Percentiles rank a stretch among this genome's conserved stretches.
These are phyloP conservation scores for Dallia pectoralis DNA, from an alignment of 2,797 vertebrate species.

Conservation along the genomic window DNA sequence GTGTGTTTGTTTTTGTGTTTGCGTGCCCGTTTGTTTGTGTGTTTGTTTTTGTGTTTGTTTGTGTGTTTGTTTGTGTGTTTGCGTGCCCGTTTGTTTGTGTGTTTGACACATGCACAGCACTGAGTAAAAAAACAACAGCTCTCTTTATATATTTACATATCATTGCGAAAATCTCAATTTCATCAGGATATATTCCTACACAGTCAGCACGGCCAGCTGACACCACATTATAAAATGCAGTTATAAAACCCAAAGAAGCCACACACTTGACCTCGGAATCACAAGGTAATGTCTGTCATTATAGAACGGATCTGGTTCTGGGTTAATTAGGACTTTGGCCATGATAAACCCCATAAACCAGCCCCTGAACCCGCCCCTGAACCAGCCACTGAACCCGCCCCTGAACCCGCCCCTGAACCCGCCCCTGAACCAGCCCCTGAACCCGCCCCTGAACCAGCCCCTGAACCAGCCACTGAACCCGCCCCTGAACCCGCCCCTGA, in stretches of 20 bases:
- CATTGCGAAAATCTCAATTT: constrained; percentile 52
- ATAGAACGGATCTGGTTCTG: neutral
- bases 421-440: too few species aligned
- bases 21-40: neutral
- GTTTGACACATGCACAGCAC: constrained; percentile 3
- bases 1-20: too few species aligned
- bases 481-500: too few species aligned
- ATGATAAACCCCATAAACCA: neutral
- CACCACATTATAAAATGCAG: constrained; percentile 41
- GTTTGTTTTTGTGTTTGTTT: neutral
- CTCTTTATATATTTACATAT: constrained; percentile 43
- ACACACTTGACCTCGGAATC: constrained; percentile 37
- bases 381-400: too few species aligned
- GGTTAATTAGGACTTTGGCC: neutral
- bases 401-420: too few species aligned
- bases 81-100: neutral
- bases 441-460: too few species aligned
- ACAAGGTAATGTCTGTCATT: constrained; percentile 22
- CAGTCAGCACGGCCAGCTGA: constrained; percentile 21
- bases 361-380: too few species aligned
- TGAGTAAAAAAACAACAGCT: constrained; percentile 17
- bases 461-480: too few species aligned
- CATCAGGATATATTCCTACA: constrained; percentile 58
- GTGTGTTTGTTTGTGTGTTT: neutral
- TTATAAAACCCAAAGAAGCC: constrained; percentile 29